Percentiles rank a stretch among this genome's conserved stretches.
phyloP scores from a whole-genome alignment of 2,888 invertebrate genomes.

The Notocelia uddmanniana region DNA sequence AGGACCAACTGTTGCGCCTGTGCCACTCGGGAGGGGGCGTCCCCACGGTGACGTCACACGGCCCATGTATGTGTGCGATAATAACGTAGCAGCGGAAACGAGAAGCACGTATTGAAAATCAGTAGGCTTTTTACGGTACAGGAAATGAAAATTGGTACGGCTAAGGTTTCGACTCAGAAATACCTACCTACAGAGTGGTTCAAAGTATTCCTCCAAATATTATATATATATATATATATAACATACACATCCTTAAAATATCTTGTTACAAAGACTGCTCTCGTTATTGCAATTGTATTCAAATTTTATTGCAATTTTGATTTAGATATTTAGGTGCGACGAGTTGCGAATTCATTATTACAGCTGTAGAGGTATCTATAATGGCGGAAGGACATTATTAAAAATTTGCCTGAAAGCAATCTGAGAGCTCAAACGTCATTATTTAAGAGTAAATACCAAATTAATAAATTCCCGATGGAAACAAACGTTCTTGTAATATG shows the following conservation, averaged over 20 bases:
- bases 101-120: constrained; percentile 30
- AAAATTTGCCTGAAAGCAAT: not conserved
- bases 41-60: constrained; percentile 68
- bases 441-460: constrained; percentile 30
- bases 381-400: not conserved
- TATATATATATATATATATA: too few relatives aligned
- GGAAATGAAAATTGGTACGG: constrained; percentile 19
- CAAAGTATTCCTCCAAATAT: not conserved
- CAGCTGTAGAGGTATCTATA: not conserved
- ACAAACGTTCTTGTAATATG: constrained; percentile 27
- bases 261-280: too few relatives aligned
- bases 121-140: constrained; percentile 15
- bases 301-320: too few relatives aligned
- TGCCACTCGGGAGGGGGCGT: constrained; percentile 48
- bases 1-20: constrained; percentile 81
- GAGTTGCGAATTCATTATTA: not conserved
- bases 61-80: constrained; percentile 48
- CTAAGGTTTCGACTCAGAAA: not conserved
- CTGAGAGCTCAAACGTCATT: constrained; percentile 8
- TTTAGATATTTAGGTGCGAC: not conserved
- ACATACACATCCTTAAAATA: not conserved
- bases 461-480: constrained; percentile 19
- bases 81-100: constrained; percentile 25
- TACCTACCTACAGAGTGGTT: not conserved
- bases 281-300: too few relatives aligned